Base-by-base conservation (phyloP, 2,113 vertebrate genomes). In the Chaetodon auriga region DNA sequence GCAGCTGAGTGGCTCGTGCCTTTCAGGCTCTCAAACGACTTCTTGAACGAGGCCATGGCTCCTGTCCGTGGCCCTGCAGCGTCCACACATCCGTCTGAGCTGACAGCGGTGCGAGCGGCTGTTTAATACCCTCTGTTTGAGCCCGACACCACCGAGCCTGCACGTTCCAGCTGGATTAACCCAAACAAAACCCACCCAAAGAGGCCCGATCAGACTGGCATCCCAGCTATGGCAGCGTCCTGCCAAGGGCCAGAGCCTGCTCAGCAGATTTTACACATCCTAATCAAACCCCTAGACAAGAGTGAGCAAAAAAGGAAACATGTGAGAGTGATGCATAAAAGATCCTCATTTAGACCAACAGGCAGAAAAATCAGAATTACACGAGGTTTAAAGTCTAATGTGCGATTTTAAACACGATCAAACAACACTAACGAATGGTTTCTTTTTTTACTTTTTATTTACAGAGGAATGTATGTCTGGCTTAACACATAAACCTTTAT, bases 381-480 rank as follows among this genome's bases (percentile, higher is more conserved):
- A 80, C 41, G 30, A 55, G 68, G 14, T 78, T 75, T 30, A 68
- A 75, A 30, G 51, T 41, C 14, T 11, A 55, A 53, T 16, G 8
- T 58, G 16, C 19, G 14, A 41, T 15, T 58, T 11, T 63, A 15
- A 71, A 79, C 53, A 75, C 49, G 7, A 84, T 85, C 48, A 74
- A 76, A 55, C 51, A 65, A 81, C 36, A 71, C 10, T 43, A 81
- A 55, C 30, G 70, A 70, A 69, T 41, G 3, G 18, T 80, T 82
- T 88, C 30, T 78, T 90, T 93, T 80, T 87, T 89, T 77, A 80
- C 57, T 93, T 92, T 95, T 95, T 96, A 96, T 96, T 95, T 96
- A 96, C 95, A 96, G 92, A 95, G 88, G 93, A 95, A 92, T 90
- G 88, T 91, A 94, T 89, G 92, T 95, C 92, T 94, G 94, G 90